A percentile compares a stretch with the other conserved stretches of the same genome.
Conservation (phyloP, 2,797 vertebrate genomes). For the Lophotriccus pileatus region DNA sequence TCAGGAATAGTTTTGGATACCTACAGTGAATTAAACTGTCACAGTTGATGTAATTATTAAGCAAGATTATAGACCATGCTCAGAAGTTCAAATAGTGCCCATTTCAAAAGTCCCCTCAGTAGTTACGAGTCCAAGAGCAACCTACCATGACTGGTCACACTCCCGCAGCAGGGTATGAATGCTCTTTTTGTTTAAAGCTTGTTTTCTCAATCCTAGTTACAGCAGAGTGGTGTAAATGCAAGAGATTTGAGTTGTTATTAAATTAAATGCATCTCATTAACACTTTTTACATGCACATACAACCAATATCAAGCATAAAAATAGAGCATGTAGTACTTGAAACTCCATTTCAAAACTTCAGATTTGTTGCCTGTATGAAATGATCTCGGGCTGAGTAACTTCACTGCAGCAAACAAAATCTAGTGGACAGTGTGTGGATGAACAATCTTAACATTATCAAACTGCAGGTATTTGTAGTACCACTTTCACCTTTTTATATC, state of each 20-base stretch:
- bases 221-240: not conserved
- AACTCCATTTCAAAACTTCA: not conserved
- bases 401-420: slow-evolving; percentile 10
- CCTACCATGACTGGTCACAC: slow-evolving; percentile 22
- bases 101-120: slow-evolving; percentile 28
- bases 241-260: slow-evolving; percentile 24
- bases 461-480: not conserved
- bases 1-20: slow-evolving; percentile 44
- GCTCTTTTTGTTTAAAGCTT: not conserved
- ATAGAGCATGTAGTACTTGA: not conserved
- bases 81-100: slow-evolving; percentile 48
- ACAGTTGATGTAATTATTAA: slow-evolving; percentile 36
- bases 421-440: not conserved
- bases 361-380: not conserved
- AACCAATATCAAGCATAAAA: not conserved
- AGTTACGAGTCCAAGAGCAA: slow-evolving; percentile 35
- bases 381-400: not conserved
- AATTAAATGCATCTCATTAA: not conserved
- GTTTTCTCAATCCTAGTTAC: not conserved
- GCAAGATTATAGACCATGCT: slow-evolving; percentile 41
- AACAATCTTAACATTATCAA: slow-evolving; percentile 9
- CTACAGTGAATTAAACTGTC: slow-evolving; percentile 49
- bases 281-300: not conserved
- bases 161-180: slow-evolving; percentile 4
- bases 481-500: not conserved